Evolutionary conservation across 2,113 vertebrate genomes (phyloP).

Genomic region (Apaloderma vittatum): DNA sequence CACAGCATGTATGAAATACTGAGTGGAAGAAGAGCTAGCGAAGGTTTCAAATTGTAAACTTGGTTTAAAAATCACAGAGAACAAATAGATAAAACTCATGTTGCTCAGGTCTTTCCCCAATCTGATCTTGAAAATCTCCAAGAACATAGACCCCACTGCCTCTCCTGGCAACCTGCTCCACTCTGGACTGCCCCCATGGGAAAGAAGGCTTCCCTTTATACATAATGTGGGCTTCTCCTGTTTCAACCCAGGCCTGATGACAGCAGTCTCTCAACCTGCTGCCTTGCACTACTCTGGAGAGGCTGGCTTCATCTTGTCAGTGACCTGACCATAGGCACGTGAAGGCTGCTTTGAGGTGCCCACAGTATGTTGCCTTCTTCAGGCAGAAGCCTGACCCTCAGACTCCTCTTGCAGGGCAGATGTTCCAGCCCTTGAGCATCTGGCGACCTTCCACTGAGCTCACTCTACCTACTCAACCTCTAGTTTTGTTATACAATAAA

Average conservation of each 20-base stretch:
- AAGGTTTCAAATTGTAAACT: not conserved
- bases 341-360: not conserved
- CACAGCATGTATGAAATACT: not conserved
- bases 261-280: not conserved
- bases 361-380: not conserved
- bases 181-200: not conserved
- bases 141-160: not conserved
- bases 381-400: not conserved
- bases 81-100: not conserved
- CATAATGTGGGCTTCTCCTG: not conserved
- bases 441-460: not conserved
- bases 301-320: not conserved
- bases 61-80: not conserved
- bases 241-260: not conserved
- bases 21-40: not conserved
- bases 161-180: not conserved
- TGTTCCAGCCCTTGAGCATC: not conserved
- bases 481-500: not conserved
- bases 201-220: not conserved
- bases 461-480: not conserved
- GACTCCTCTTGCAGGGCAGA: not conserved
- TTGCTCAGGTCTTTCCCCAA: not conserved
- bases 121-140: not conserved
- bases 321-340: not conserved
- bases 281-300: not conserved